A percentile compares a stretch with the other conserved stretches of the same genome.
These are phyloP conservation scores for Diadumene lineata DNA, from an alignment of 92 coral and sea anemone genomes.

Conservation along the genomic window DNA sequence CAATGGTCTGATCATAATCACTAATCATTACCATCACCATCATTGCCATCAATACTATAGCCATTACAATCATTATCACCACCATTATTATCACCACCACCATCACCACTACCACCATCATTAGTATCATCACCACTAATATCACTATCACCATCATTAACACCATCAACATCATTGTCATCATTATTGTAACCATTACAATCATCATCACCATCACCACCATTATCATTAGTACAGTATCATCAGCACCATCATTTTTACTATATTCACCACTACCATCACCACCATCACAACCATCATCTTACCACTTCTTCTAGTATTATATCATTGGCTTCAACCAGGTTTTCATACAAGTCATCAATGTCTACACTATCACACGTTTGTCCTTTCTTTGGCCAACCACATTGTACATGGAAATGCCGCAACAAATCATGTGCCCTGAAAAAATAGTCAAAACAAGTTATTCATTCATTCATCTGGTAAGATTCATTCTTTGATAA, in stretches of 20 bases:
- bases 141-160: not conserved
- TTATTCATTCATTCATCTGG: no score
- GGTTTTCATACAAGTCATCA: slow-evolving; percentile 82
- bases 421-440: slow-evolving; percentile 50
- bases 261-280: no score
- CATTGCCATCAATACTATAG: not conserved
- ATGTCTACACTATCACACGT: slow-evolving; percentile 57
- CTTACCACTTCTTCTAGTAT: slow-evolving; percentile 89
- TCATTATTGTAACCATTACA: not conserved
- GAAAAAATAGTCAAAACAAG: not conserved
- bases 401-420: slow-evolving; percentile 80
- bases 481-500: no score
- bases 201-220: not conserved
- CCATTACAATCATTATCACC: not conserved
- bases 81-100: not conserved
- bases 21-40: not conserved
- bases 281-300: not conserved
- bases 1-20: not conserved
- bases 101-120: not conserved
- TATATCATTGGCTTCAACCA: slow-evolving; percentile 93
- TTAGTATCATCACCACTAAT: not conserved
- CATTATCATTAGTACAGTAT: not conserved
- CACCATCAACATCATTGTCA: not conserved
- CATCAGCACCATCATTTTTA: not conserved
- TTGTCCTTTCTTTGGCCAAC: slow-evolving; percentile 73